Evolutionary conservation across 2,888 invertebrate genomes (phyloP).

Genomic region (Chaitophorus viminalis): DNA sequence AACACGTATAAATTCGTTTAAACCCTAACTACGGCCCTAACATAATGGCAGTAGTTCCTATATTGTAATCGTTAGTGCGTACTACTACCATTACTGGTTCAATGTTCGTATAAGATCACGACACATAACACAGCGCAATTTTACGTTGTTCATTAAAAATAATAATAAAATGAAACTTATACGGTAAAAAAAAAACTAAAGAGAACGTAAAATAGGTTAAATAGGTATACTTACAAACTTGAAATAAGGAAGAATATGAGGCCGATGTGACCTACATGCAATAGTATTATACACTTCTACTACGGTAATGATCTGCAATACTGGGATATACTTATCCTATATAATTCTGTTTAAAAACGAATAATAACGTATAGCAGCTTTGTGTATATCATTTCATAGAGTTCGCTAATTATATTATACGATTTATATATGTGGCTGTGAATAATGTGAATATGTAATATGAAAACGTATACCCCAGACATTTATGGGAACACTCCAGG

Average conservation of each 20-base stretch:
- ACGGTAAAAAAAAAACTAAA: not conserved
- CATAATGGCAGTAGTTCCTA: not conserved
- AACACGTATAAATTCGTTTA: not conserved
- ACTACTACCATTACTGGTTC: not conserved
- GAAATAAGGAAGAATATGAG: too few relatives aligned
- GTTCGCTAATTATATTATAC: not conserved
- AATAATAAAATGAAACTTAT: not conserved
- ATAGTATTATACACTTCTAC: not conserved
- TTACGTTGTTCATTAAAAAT: not conserved
- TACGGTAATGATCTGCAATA: not conserved
- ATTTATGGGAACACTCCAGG: too few relatives aligned
- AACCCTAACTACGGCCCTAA: too few relatives aligned
- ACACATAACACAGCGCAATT: not conserved
- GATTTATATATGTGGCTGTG: too few relatives aligned
- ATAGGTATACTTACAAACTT: not conserved
- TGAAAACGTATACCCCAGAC: too few relatives aligned
- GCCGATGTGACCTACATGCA: not conserved
- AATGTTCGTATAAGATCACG: slow-evolving; percentile 17
- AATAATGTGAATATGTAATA: not conserved
- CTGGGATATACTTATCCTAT: not conserved
- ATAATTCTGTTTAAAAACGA: not conserved
- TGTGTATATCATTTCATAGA: not conserved
- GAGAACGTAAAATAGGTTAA: not conserved
- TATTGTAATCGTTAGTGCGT: not conserved
- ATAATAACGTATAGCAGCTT: not conserved